Evolutionary conservation across 1,140 invertebrate genomes (phyloP).

Genomic region (Coptotermes formosanus): DNA sequence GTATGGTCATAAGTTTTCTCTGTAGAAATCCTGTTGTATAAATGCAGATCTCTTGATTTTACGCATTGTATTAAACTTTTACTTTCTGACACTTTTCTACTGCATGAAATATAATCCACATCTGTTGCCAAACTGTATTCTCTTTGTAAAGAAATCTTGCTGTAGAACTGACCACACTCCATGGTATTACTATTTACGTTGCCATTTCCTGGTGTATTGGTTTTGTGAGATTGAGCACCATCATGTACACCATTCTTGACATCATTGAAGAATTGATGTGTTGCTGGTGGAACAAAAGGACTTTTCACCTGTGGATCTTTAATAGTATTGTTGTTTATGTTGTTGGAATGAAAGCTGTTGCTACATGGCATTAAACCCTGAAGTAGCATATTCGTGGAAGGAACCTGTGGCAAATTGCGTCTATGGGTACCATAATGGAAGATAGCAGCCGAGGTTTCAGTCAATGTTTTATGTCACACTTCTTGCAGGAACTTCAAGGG

Average conservation of each 20-base stretch:
- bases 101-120: slow-evolving; percentile 4
- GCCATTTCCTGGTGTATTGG: not conserved
- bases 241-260: not conserved
- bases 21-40: slow-evolving; percentile 12
- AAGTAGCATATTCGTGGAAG: not conserved
- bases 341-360: not conserved
- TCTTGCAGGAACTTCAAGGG: slow-evolving; percentile 81
- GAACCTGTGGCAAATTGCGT: not conserved
- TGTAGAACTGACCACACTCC: not conserved
- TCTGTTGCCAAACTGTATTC: not conserved
- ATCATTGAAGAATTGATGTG: not conserved
- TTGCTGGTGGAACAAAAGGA: not conserved
- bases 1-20: not conserved
- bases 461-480: slow-evolving; percentile 59
- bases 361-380: not conserved
- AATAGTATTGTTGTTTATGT: slow-evolving; percentile 7
- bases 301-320: not conserved
- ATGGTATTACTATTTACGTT: not conserved
- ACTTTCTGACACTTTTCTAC: not conserved
- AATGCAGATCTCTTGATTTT: slow-evolving; percentile 5
- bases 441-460: not conserved
- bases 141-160: slow-evolving; percentile 7
- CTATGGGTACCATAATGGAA: not conserved
- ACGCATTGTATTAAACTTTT: not conserved
- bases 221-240: not conserved